Percentiles rank a stretch among this genome's conserved stretches.
Conservation (phyloP, 1,140 invertebrate species). For the Ganaspis sp. region DNA sequence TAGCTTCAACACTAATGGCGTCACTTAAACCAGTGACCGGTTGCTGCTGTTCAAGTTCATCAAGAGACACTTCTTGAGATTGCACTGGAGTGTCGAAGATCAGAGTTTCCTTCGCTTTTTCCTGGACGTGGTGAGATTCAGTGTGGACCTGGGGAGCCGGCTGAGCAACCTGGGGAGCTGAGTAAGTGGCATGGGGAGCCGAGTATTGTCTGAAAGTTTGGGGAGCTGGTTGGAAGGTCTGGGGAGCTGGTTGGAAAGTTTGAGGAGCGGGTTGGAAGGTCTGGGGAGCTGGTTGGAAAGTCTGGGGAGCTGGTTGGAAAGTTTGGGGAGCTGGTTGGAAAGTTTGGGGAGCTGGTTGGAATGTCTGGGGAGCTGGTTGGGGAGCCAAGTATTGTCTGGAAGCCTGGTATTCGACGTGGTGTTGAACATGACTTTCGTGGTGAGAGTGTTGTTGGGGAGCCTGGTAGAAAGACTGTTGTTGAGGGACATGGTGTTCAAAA, state of each 20-base stretch:
- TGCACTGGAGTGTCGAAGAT: slow-evolving; percentile 39
- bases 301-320: not conserved
- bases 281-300: not conserved
- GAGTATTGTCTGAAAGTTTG: not conserved
- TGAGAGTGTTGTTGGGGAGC: not conserved
- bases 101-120: not conserved
- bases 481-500: not conserved
- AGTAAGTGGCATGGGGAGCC: not conserved
- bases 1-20: slow-evolving; percentile 32
- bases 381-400: not conserved
- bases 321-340: not conserved
- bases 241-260: not conserved
- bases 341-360: not conserved
- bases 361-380: not conserved
- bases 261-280: not conserved
- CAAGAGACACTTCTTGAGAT: slow-evolving; percentile 38
- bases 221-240: not conserved
- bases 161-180: not conserved
- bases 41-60: not conserved
- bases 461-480: not conserved
- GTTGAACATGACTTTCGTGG: not conserved
- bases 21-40: not conserved
- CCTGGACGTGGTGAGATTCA: not conserved
- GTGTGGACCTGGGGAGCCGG: not conserved
- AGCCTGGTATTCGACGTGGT: not conserved